Base-by-base conservation (phyloP, 2,113 vertebrate species). In the Sander lucioperca region DNA sequence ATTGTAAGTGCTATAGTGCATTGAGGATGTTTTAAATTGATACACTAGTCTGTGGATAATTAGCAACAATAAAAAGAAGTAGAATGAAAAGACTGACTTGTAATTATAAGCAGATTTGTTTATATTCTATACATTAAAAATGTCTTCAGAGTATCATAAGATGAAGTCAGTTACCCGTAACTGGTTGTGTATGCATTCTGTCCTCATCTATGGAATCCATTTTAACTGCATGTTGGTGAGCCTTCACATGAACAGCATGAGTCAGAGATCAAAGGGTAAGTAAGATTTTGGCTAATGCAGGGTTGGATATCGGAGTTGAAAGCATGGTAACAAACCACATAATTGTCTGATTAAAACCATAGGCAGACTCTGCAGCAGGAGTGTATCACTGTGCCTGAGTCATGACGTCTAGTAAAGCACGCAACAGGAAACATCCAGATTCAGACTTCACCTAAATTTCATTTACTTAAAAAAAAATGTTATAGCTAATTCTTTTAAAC, bases 191-290 rank as follows among this genome's bases (percentile, higher is more conserved):
- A 2, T 33, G 21, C 5, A 53, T 53, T 76, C 30, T 36, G 57
- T 54, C 27, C 71, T 64, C 63, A 71, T 77, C 67, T 70, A n/a
- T 61, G 25, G 48, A 73, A 45, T 74, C 61, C 27, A 65, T 77
- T 84, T 86, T 36, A 58, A 51, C 84, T 65, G 77, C 43, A 78
- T 77, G 90, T 89, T 80, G 70, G 74, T 84, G 86, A 83, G 53
- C 2, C 64, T 86, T 83, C 39, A 39, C 43, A 76, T 85, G 79
- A 77, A 74, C 77, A 87, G 71, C 64, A 2, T 80, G 80, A 86
- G 63, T 87, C 90, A 87, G 48, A 82, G 82, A 89, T 87, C 80
- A 82, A 48, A 87, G 78, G 76, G 68, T 86, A 74, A 86, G 79
- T 69, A 54, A 82, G 81, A 15, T 83, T 67, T 86, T 84, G 59